phyloP scores from a whole-genome alignment of 2,113 vertebrate genomes.

The Syngnathoides biaculeatus region DNA sequence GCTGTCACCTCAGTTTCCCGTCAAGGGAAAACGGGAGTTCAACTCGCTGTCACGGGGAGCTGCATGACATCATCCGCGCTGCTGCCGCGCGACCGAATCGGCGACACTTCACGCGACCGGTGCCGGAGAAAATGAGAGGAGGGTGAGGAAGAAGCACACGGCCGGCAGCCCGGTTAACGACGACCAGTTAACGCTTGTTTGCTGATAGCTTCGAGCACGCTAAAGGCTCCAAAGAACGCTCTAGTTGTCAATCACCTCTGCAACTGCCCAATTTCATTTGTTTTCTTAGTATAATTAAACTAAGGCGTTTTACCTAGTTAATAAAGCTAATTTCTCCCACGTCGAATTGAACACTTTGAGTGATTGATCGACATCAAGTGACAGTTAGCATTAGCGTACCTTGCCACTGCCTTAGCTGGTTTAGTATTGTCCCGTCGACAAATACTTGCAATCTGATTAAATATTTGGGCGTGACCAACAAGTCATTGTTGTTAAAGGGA shows the following conservation, averaged over 20 bases:
- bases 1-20: not conserved
- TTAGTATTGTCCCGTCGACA: not conserved
- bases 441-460: not conserved
- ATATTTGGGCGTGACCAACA: not conserved
- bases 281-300: not conserved
- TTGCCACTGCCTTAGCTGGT: not conserved
- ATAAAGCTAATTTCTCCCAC: too few relatives aligned
- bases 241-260: too few relatives aligned
- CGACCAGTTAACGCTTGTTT: slow-evolving; percentile 13
- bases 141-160: slow-evolving; percentile 49
- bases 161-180: slow-evolving; percentile 14
- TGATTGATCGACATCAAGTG: not conserved
- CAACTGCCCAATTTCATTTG: not conserved
- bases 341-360: not conserved
- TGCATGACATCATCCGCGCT: slow-evolving; percentile 20
- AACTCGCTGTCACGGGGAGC: not conserved
- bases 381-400: not conserved
- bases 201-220: slow-evolving; percentile 15
- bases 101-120: slow-evolving; percentile 8
- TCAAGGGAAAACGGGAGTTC: not conserved
- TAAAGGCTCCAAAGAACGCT: not conserved
- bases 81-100: not conserved
- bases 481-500: not conserved
- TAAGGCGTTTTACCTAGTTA: too few relatives aligned
- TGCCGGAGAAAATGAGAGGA: slow-evolving; percentile 54